These are phyloP conservation scores for Actinernus sp. DNA, from an alignment of 92 coral and sea anemone genomes.

Conservation along the genomic window DNA sequence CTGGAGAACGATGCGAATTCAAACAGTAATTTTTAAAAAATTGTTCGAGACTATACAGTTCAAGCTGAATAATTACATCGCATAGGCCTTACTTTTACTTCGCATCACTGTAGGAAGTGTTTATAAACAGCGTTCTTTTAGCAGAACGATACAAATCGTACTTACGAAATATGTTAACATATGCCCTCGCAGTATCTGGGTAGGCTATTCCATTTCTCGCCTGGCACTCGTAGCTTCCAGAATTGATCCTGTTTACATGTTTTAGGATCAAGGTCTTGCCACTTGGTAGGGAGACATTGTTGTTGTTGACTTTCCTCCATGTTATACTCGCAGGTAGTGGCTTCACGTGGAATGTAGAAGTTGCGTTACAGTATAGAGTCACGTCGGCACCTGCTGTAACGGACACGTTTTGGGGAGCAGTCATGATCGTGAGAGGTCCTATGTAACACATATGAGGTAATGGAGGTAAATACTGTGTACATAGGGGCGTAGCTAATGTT, in stretches of 20 bases:
- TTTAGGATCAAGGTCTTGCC: slow-evolving; percentile 40
- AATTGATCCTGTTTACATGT: slow-evolving; percentile 19
- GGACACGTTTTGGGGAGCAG: slow-evolving; percentile 52
- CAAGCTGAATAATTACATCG: too few species aligned
- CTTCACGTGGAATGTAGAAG: slow-evolving; percentile 1
- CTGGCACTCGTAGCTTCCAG: slow-evolving; percentile 65
- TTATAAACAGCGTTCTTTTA: too few species aligned
- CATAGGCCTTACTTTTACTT: too few species aligned
- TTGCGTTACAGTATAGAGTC: slow-evolving; percentile 71
- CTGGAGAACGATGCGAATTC: too few species aligned
- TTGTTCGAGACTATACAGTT: too few species aligned
- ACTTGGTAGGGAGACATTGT: slow-evolving; percentile 9
- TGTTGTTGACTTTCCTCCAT: slow-evolving; percentile 40
- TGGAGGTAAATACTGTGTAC: too few species aligned
- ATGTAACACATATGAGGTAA: background rate
- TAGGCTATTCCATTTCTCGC: slow-evolving; percentile 71
- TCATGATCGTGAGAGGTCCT: slow-evolving; percentile 73
- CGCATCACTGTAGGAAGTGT: too few species aligned
- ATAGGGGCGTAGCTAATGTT: too few species aligned
- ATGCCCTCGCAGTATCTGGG: slow-evolving; percentile 70
- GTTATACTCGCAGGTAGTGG: slow-evolving; percentile 9
- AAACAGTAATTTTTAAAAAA: too few species aligned
- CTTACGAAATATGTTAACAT: slow-evolving; percentile 54
- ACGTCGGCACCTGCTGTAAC: slow-evolving; percentile 44
- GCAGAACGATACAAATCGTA: too few species aligned